phyloP scores from a whole-genome alignment of 2,113 vertebrate genomes.

The Spilogale gracilis region DNA sequence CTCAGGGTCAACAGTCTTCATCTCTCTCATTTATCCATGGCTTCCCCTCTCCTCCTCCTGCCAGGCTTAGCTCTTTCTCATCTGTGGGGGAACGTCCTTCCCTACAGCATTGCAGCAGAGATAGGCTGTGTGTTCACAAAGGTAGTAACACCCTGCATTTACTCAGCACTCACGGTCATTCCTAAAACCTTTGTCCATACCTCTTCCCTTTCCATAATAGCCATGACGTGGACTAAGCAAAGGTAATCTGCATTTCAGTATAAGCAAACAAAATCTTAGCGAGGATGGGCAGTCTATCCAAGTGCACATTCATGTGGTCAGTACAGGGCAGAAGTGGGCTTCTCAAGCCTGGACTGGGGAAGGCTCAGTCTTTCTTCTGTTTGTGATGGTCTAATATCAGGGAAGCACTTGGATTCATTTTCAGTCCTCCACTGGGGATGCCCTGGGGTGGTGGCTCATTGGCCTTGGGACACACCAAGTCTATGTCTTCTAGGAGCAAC shows the following conservation, averaged over 20 bases:
- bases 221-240: not conserved
- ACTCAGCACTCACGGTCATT: not conserved
- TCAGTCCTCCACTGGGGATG: not conserved
- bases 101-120: not conserved
- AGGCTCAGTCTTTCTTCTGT: not conserved
- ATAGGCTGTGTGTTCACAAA: slow-evolving; percentile 10
- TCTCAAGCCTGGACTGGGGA: not conserved
- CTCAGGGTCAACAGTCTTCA: not conserved
- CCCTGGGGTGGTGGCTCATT: not conserved
- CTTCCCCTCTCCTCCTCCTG: not conserved
- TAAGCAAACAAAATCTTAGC: not conserved
- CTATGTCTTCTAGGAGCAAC: not conserved
- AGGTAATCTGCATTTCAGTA: not conserved
- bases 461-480: rapidly evolving
- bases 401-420: not conserved
- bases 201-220: not conserved
- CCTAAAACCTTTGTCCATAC: not conserved
- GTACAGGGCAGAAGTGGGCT: not conserved
- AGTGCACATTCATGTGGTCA: rapidly evolving
- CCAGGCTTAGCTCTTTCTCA: not conserved
- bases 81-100: not conserved
- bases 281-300: too few relatives aligned
- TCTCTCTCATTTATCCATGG: not conserved
- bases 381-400: not conserved
- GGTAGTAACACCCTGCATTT: not conserved